These are phyloP conservation scores for Micronisus gabar DNA, from an alignment of 2,113 vertebrate species.

Conservation along the genomic window DNA sequence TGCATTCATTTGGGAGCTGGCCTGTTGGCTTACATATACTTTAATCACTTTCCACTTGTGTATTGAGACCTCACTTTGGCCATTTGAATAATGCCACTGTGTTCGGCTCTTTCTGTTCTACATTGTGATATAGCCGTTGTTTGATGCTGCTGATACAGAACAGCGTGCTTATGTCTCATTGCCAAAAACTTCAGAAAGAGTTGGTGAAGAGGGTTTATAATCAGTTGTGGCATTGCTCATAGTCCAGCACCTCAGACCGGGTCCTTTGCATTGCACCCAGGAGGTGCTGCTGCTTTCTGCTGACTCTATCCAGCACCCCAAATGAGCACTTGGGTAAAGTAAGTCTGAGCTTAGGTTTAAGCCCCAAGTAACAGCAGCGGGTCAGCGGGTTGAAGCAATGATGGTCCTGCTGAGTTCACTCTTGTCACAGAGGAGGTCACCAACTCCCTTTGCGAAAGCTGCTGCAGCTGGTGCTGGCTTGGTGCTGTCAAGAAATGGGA, in stretches of 20 bases:
- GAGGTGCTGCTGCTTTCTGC: background rate
- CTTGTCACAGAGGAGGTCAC: accelerated
- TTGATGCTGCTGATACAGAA: background rate
- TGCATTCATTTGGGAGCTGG: slow-evolving; percentile 11
- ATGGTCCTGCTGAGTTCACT: background rate
- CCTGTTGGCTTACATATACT: background rate
- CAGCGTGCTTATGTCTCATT: accelerated
- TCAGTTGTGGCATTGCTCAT: background rate
- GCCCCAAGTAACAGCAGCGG: background rate
- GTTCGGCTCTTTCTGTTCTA: background rate
- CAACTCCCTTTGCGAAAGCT: accelerated
- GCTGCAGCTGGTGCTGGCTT: background rate
- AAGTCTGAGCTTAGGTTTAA: background rate
- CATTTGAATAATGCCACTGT: background rate
- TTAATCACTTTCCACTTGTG: background rate
- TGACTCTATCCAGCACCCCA: background rate
- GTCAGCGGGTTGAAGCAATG: background rate
- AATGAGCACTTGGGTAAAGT: background rate
- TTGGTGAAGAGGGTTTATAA: background rate
- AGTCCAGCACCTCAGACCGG: background rate
- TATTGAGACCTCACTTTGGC: background rate
- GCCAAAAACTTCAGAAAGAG: background rate
- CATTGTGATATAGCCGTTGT: background rate
- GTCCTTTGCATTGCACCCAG: background rate
- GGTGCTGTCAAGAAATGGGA: accelerated